phyloP scores from a whole-genome alignment of 2,113 vertebrate genomes.

The Diphyllodes magnificus region DNA sequence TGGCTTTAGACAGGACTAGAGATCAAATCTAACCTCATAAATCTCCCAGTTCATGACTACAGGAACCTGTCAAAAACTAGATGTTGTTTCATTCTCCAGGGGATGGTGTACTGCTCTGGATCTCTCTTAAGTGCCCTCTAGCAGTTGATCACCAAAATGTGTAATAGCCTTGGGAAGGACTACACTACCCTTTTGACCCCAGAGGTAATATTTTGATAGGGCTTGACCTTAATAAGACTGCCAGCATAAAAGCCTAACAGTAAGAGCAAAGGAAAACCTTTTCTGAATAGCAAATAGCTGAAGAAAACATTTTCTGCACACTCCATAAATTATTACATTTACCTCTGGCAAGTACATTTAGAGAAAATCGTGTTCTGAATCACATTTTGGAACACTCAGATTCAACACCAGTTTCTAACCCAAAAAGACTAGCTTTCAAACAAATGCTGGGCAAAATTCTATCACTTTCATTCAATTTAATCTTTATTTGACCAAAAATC shows the following conservation, averaged over 20 bases:
- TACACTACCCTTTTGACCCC: slow-evolving; percentile 23
- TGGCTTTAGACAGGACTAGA: slow-evolving; percentile 49
- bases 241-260: slow-evolving; percentile 7
- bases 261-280: slow-evolving; percentile 23
- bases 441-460: neutral
- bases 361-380: slow-evolving; percentile 42
- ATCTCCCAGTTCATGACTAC: slow-evolving; percentile 57
- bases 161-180: slow-evolving; percentile 34
- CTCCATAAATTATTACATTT: slow-evolving; percentile 61
- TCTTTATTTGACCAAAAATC: neutral
- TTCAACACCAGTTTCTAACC: neutral
- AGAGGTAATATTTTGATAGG: slow-evolving; percentile 51
- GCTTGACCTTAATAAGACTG: slow-evolving; percentile 33
- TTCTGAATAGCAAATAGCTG: slow-evolving; percentile 52
- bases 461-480: neutral
- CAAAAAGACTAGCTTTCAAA: neutral
- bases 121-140: slow-evolving; percentile 38
- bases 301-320: slow-evolving; percentile 51
- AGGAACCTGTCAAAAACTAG: slow-evolving; percentile 60
- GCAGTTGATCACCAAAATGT: slow-evolving; percentile 50
- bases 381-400: neutral
- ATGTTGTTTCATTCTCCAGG: slow-evolving; percentile 48
- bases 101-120: neutral
- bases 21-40: slow-evolving; percentile 66
- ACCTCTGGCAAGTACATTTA: slow-evolving; percentile 51